Conservation (phyloP, 2,113 vertebrate genomes). For the Dascyllus trimaculatus region DNA sequence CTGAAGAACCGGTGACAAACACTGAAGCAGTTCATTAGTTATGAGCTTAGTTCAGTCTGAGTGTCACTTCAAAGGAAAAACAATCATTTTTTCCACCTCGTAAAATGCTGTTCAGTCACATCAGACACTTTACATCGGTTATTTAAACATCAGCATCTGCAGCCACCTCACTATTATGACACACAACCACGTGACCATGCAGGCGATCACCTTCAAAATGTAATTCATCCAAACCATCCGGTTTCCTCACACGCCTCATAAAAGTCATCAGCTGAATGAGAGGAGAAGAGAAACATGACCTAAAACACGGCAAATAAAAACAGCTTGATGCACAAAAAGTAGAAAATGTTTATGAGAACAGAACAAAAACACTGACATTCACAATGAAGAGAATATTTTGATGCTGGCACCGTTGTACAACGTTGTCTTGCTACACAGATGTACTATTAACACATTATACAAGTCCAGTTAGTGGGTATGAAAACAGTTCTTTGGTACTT, state of each 20-base stretch:
- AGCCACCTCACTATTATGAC: conserved; percentile 39
- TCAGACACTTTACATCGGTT: conserved; percentile 19
- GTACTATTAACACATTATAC: conserved; percentile 8
- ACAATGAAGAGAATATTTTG: conserved; percentile 7
- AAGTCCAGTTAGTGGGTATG: conserved; percentile 35
- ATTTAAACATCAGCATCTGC: conserved; percentile 23
- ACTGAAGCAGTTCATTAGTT: conserved; percentile 37
- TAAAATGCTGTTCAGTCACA: conserved; percentile 10
- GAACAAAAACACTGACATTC: conserved; percentile 57
- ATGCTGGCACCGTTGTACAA: conserved; percentile 29
- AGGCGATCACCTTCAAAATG: conserved; percentile 90
- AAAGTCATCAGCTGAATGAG: conserved; percentile 84
- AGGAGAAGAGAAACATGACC: conserved; percentile 71
- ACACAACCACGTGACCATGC: conserved; percentile 75
- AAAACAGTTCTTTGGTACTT: conserved; percentile 49
- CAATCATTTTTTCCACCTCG: conserved; percentile 13
- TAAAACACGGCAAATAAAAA: conserved; percentile 44
- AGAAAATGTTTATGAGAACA: conserved; percentile 58
- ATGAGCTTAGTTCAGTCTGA: conserved; percentile 11
- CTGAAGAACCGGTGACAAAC: not conserved
- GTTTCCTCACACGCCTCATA: conserved; percentile 87
- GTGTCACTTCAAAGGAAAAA: conserved; percentile 1
- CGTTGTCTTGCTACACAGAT: conserved; percentile 9
- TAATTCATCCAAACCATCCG: conserved; percentile 88
- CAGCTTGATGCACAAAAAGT: conserved; percentile 28